Evolutionary conservation across 2,797 vertebrate genomes (phyloP), one percentile per base, ranked within the genome.

Genomic region (Manis javanica): DNA sequence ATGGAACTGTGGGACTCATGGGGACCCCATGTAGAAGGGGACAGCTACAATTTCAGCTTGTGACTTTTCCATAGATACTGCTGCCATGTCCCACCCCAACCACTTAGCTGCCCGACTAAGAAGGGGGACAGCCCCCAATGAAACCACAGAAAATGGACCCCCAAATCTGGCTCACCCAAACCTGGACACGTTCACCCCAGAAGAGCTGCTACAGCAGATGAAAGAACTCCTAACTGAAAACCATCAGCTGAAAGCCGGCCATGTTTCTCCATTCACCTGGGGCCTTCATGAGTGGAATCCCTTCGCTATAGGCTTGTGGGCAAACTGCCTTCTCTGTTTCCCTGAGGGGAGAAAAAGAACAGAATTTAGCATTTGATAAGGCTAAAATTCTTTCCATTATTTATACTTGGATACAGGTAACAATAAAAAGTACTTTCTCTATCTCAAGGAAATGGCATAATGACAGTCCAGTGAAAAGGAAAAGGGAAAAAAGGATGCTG

Each of bases 201-300:
- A 99, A 83, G 99, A 99, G 90, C 99, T 99, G 84, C 98, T 99
- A 57, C 98, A 98, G 88, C 99, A 99, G 98, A 99, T 99, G 99
- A 99, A 99, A 95, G 98, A 98, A 78, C 99, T 99, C 10, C 99
- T 99, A 90, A 99, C 98, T 18, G 99, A 99, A 98, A 99, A 99
- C 98, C 98, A 99, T 61, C 99, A 99, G 49, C 98, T 99, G 90
- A 99, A 99, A 99, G 99, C 2, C 13, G 42, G 6, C 23, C 9
- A 2, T 11, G 4, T 68, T 19, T 72, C 39, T 66, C 26, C n/a
- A 5, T 13, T 59, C n/a, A 21, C 31, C 83, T 37, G 0, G 15
- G 26, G 42, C 26, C 42, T 63, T 53, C 18, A 10, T 10, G 18
- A 71, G 31, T 24, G 1, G 7, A 13, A 16, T 88, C 26, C 75